Evolutionary conservation across 2,797 vertebrate genomes (phyloP).

Genomic region (Limnodromus scolopaceus): DNA sequence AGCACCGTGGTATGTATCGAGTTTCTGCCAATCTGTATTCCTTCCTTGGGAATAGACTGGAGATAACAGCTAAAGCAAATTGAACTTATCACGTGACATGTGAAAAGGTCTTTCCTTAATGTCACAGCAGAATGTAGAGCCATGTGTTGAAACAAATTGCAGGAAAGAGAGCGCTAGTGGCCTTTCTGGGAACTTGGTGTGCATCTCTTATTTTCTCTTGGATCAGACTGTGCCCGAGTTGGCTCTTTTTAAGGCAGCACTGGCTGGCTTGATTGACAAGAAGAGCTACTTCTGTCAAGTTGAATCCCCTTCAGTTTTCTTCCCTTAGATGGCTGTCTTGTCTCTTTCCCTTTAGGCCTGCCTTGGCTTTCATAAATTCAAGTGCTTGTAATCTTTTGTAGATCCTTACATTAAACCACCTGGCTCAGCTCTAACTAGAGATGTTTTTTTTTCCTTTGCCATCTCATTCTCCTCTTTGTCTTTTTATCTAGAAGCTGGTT

Average conservation of each 20-base stretch:
- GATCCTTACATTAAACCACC: not conserved
- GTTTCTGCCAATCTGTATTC: not conserved
- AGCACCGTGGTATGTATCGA: rapidly evolving
- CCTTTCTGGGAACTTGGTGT: not conserved
- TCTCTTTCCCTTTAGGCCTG: not conserved
- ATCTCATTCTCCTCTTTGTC: not conserved
- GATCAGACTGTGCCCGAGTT: not conserved
- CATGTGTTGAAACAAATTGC: not conserved
- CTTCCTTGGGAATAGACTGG: not conserved
- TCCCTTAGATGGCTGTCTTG: not conserved
- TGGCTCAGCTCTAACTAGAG: not conserved
- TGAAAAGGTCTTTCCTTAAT: not conserved
- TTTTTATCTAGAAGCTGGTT: not conserved
- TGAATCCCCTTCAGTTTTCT: not conserved
- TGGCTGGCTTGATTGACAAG: not conserved
- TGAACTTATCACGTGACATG: not conserved
- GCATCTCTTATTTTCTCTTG: not conserved
- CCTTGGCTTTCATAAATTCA: not conserved
- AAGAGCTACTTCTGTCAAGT: not conserved
- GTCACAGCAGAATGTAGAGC: not conserved
- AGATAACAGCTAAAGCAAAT: not conserved
- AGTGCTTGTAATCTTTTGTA: not conserved
- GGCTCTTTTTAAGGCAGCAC: not conserved
- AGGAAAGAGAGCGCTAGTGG: not conserved
- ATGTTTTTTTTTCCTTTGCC: not conserved